These are phyloP conservation scores for Lepidiolamprologus cunningtoni DNA, from an alignment of 2,113 vertebrate species.

Conservation along the genomic window DNA sequence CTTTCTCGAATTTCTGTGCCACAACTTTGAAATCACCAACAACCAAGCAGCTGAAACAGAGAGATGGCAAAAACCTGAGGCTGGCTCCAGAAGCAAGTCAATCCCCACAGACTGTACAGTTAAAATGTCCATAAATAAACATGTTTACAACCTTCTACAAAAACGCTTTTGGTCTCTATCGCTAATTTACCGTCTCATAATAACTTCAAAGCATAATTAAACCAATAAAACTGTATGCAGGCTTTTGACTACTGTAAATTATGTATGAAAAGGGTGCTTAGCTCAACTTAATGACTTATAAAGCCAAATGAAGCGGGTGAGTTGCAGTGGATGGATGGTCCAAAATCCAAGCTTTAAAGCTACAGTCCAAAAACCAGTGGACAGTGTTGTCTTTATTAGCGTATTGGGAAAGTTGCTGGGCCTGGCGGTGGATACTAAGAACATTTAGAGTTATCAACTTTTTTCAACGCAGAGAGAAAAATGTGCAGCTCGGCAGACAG, in stretches of 20 bases:
- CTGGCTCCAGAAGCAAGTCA: neutral
- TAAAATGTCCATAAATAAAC: neutral
- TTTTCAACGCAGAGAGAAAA: neutral
- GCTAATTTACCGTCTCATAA: neutral
- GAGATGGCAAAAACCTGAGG: neutral
- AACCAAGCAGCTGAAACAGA: fast-evolving
- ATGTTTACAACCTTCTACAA: neutral
- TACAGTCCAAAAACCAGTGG: neutral
- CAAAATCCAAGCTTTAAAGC: neutral
- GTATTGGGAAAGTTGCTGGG: neutral
- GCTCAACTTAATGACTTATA: neutral
- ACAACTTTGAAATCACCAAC: neutral
- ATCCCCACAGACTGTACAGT: neutral
- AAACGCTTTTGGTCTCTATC: neutral
- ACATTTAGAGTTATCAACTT: neutral
- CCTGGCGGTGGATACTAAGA: neutral
- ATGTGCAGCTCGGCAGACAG: neutral
- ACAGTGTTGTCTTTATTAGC: too few relatives aligned
- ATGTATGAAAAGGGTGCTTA: neutral
- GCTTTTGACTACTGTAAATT: neutral
- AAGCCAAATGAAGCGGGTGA: neutral
- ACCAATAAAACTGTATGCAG: neutral
- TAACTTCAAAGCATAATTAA: neutral
- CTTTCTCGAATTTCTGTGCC: neutral
- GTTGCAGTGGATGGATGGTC: neutral